Evolutionary conservation across 1,140 invertebrate species (phyloP).

Genomic region (Lepidurus couesii): DNA sequence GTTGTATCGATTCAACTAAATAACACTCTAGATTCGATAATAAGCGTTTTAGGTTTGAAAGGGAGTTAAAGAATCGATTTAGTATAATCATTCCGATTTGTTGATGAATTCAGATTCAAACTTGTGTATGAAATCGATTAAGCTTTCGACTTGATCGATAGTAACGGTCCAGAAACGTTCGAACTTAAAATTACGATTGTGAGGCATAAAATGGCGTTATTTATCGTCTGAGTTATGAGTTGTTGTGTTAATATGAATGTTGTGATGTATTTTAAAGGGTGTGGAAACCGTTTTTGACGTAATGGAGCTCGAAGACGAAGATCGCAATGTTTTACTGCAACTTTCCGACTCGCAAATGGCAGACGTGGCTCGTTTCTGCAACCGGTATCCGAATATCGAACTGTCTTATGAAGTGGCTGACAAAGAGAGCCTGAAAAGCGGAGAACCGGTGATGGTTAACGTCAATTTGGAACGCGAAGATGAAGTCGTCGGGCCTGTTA

Average conservation of each 20-base stretch:
- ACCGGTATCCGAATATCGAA: slow-evolving; percentile 98
- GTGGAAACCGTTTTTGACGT: slow-evolving; percentile 97
- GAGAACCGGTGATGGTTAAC: slow-evolving; percentile 75
- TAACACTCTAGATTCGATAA: no score
- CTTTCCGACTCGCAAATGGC: slow-evolving; percentile 83
- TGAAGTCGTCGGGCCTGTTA: slow-evolving; percentile 91
- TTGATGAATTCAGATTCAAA: no score
- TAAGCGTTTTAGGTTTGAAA: no score
- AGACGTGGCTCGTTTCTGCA: slow-evolving; percentile 96
- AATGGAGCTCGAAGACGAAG: slow-evolving; percentile 96
- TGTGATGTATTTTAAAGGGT: slow-evolving; percentile 47
- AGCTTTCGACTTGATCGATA: no score
- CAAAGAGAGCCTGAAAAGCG: slow-evolving; percentile 70
- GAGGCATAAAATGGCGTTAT: no score
- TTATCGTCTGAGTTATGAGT: no score
- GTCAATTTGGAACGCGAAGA: slow-evolving; percentile 94
- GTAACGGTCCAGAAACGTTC: no score
- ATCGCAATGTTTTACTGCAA: slow-evolving; percentile 76
- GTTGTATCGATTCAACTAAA: no score
- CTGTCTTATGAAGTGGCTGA: slow-evolving; percentile 85
- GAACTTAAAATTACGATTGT: no score
- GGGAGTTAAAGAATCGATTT: no score
- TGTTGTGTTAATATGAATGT: background rate
- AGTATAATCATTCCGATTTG: no score
- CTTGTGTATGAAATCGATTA: no score